Evolutionary conservation across 2,113 vertebrate species (phyloP), one percentile per base, ranked within the genome.

Genomic region (Corydoras sp.): DNA sequence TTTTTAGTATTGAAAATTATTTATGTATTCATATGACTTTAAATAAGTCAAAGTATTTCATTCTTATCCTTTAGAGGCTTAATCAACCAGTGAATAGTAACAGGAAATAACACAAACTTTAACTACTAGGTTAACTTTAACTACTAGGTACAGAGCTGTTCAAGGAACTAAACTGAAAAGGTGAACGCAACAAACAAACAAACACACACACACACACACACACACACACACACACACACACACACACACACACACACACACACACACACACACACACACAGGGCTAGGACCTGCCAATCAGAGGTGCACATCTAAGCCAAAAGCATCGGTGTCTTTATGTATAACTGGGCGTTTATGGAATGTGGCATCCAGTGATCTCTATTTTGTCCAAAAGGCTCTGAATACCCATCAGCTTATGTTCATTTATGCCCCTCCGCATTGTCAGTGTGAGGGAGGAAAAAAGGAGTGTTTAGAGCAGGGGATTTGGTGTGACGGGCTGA

Each of bases 401-500:
- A 72, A 58, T 65, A 50, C 24, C 32, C 4, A 12, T 2, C 4
- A 12, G 50, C 54, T 51, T 48, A 55, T 2, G 4, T 10, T 54
- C 72, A 60, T 73, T 79, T 60, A 58, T 72, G 53, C 12, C 7
- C 72, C 63, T n/a, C 3, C 62, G 50, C 69, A 83, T 81, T 81
- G 74, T 8, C 78, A 69, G 56, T 72, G 2, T 10, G 11, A 14
- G 24, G 35, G 10, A 56, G 43, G 35, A 43, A 43, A 81, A 81
- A 81, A 76, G 4, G 6, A 70, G 71, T 48, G 30, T 78, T 73
- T 77, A 71, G 74, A 64, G 77, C n/a, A 0, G 0, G 2, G 66
- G 74, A 81, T 82, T 85, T 77, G 80, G 76, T 68, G 68, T 64
- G 31, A 10, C 31, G 15, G 29, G 48, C 49, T 62, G 48, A 2